These are phyloP conservation scores for Sebastes paucispinis DNA, from an alignment of 2,797 vertebrate genomes.

Conservation along the genomic window DNA sequence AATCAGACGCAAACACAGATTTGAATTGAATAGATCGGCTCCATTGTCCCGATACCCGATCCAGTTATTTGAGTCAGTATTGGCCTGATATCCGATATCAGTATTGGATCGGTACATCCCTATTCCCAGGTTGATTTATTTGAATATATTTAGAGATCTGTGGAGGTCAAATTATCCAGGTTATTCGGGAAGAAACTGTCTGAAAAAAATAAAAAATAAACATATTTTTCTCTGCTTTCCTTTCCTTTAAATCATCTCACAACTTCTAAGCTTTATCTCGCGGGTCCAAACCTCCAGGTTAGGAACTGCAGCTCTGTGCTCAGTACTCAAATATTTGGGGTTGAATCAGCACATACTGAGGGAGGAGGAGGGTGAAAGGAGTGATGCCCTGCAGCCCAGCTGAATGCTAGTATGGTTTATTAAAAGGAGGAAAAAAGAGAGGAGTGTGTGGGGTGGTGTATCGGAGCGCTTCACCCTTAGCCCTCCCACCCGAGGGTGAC, in stretches of 20 bases:
- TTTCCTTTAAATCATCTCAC: background rate
- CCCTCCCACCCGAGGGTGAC: slow-evolving; percentile 27
- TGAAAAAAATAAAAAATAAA: background rate
- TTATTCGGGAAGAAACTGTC: background rate
- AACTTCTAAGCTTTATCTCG: background rate
- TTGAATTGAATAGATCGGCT: too few species aligned
- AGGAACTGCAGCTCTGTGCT: background rate
- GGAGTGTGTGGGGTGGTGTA: background rate
- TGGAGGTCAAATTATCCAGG: background rate
- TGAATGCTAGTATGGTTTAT: slow-evolving; percentile 36
- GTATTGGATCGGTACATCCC: too few species aligned
- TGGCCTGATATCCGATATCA: background rate
- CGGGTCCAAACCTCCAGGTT: slow-evolving; percentile 1
- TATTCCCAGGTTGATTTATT: too few species aligned
- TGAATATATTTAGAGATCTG: too few species aligned
- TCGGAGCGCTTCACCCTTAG: slow-evolving; percentile 29
- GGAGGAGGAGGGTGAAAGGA: background rate
- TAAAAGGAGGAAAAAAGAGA: slow-evolving; percentile 10
- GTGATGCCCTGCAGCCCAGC: slow-evolving; percentile 15
- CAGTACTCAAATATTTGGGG: background rate
- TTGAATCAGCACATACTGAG: slow-evolving; percentile 9
- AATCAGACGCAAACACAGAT: too few species aligned
- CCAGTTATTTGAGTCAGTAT: background rate
- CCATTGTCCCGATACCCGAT: too few species aligned
- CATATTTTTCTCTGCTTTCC: background rate